phyloP scores from a whole-genome alignment of 2,888 invertebrate genomes.

The Tanypteryx hageni region DNA sequence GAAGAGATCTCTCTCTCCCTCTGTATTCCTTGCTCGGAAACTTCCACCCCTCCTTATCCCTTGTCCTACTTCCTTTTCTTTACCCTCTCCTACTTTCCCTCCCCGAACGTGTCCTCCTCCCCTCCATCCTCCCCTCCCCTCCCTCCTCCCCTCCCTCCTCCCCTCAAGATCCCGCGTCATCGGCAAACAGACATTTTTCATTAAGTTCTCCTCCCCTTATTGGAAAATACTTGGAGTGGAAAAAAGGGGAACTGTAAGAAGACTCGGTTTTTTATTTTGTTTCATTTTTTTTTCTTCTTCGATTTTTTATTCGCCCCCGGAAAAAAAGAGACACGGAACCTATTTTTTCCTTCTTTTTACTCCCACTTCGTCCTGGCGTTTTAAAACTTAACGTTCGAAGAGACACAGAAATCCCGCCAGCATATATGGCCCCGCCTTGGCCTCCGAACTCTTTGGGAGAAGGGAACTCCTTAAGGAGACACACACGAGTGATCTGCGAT shows the following conservation, averaged over 20 bases:
- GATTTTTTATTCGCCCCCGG: conserved; percentile 34
- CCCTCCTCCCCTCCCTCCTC: not conserved
- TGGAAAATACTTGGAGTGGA: conserved; percentile 66
- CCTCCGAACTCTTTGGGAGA: not conserved
- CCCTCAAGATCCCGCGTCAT: conserved; percentile 54
- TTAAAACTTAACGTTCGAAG: conserved; percentile 37
- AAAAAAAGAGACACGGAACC: not conserved
- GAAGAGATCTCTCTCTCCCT: too few relatives aligned
- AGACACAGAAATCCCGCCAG: not conserved
- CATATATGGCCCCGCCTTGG: not conserved
- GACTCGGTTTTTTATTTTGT: conserved; percentile 5
- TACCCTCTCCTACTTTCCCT: not conserved
- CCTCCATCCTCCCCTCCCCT: not conserved
- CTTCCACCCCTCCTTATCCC: too few relatives aligned
- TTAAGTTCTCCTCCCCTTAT: conserved; percentile 65
- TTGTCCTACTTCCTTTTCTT: not conserved
- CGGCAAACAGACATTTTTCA: conserved; percentile 65
- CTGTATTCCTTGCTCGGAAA: too few relatives aligned
- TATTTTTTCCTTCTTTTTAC: conserved; percentile 17
- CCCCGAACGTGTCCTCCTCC: not conserved
- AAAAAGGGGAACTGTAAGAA: conserved; percentile 61
- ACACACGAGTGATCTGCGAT: not conserved
- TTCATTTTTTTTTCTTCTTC: conserved; percentile 50
- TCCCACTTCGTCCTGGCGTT: conserved; percentile 38
- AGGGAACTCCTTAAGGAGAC: not conserved